Percentiles rank a stretch among this genome's conserved stretches.
phyloP scores from a whole-genome alignment of 30 jellyfish, hydroid and myxozoan species.

The Mastigias papua region DNA sequence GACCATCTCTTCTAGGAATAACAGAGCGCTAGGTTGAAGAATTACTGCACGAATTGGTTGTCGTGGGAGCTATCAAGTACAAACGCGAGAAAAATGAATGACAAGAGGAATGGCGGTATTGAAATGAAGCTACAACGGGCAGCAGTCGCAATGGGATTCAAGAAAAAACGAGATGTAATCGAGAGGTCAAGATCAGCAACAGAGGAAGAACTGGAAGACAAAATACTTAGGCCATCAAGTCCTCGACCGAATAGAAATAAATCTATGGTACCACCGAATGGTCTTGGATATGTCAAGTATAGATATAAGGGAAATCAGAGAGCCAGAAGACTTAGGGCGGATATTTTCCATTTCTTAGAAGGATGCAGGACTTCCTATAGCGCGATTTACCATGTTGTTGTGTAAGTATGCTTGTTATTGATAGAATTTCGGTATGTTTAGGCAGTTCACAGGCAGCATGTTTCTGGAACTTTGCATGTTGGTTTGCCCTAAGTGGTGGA shows the following conservation, averaged over 20 bases:
- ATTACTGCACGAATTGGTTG: background rate
- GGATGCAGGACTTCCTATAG: slow-evolving; percentile 61
- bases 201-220: slow-evolving; percentile 57
- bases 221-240: slow-evolving; percentile 50
- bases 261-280: slow-evolving; percentile 20
- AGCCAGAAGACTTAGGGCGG: slow-evolving; percentile 64
- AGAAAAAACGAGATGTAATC: slow-evolving; percentile 3
- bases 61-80: slow-evolving; percentile 3
- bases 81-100: background rate
- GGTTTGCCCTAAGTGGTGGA: no score
- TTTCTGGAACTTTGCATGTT: no score
- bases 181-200: slow-evolving; percentile 24
- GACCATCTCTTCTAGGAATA: background rate
- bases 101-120: slow-evolving; percentile 60
- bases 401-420: slow-evolving; percentile 38
- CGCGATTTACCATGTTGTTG: slow-evolving; percentile 52
- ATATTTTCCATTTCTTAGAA: slow-evolving; percentile 68
- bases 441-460: no score
- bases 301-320: slow-evolving; percentile 25
- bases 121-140: slow-evolving; percentile 49
- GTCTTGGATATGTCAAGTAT: slow-evolving; percentile 34
- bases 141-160: slow-evolving; percentile 50
- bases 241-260: slow-evolving; percentile 20
- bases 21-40: slow-evolving; percentile 1
- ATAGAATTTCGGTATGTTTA: background rate